Percentiles rank a stretch among this genome's conserved stretches.
phyloP scores from a whole-genome alignment of 2,888 invertebrate species.

The Drosophila meridionalis region DNA sequence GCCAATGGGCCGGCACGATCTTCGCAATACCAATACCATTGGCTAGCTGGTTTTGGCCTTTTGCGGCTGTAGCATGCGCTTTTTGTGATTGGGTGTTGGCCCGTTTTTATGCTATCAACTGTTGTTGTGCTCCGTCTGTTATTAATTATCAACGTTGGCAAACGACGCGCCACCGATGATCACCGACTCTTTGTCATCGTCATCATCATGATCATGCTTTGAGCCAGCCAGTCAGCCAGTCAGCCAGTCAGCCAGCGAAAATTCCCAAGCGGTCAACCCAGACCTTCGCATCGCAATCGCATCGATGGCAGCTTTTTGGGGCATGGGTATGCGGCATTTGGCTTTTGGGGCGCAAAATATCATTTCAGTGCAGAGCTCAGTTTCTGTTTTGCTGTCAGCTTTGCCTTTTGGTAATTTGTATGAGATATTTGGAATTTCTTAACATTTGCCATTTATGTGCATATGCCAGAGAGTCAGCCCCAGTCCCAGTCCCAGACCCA shows the following conservation, averaged over 20 bases:
- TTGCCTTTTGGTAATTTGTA: conserved; percentile 75
- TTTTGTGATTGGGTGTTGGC: conserved; percentile 72
- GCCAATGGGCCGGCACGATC: conserved; percentile 54
- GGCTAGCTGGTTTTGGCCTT: conserved; percentile 56
- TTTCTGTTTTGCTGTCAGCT: conserved; percentile 33
- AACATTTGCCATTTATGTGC: conserved; percentile 72
- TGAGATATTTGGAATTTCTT: conserved; percentile 74
- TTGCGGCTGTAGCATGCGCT: conserved; percentile 35
- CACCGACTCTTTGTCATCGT: conserved; percentile 26
- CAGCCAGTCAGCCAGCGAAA: conserved; percentile 33
- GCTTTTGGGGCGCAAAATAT: conserved; percentile 61
- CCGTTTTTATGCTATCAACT: conserved; percentile 69
- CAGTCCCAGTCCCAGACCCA: conserved; percentile 1
- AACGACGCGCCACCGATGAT: conserved; percentile 47
- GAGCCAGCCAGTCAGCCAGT: conserved; percentile 14
- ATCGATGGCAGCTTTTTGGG: conserved; percentile 30
- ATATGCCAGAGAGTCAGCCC: conserved; percentile 24
- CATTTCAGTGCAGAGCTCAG: conserved; percentile 60
- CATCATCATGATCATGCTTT: conserved; percentile 6
- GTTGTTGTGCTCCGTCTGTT: conserved; percentile 48
- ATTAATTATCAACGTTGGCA: conserved; percentile 70
- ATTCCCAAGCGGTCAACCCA: conserved; percentile 64
- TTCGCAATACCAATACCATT: conserved; percentile 68
- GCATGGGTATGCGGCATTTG: conserved; percentile 59
- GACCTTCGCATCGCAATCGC: conserved; percentile 11